Evolutionary conservation across 2,113 vertebrate genomes (phyloP), one percentile per base, ranked within the genome.

Genomic region (Brevimyrus niger): DNA sequence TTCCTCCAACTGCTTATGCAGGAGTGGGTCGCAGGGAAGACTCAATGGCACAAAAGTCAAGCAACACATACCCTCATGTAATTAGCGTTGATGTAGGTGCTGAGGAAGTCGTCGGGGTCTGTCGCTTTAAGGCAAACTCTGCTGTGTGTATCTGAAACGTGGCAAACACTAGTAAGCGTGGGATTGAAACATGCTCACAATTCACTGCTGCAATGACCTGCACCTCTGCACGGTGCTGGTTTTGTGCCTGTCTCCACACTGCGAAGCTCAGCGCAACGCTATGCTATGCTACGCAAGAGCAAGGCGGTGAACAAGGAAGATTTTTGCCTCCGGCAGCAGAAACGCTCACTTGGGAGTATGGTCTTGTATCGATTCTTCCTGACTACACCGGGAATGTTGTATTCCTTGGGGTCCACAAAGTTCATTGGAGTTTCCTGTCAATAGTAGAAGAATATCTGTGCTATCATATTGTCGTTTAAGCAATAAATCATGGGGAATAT

Each of bases 351-450:
- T 93, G 98, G 98, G 91, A 99, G 96, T 93, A 99, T 99, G 91
- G 98, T 99, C 96, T 97, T 99, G 95, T 99, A 99, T 91, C 98
- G 97, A 94, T 99, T 99, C 95, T 99, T 99, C 94, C 98, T 96
- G 92, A 99, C 98, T 92, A 99, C 95, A 87, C 98, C 98, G 55
- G 98, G 98, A 93, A 99, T 97, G 95, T 96, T 97, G 80, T 99
- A 99, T 91, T 99, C 98, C 92, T 99, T 99, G 0, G 98, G 98
- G 94, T 99, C 98, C 94, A 99, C 97, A 93, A 99, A 99, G 91
- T 99, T 99, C 98, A 99, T 99, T 89, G 98, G 98, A 93, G 98
- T 98, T 95, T 99, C 98, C 98, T 99, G 94, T 89, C 87, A 86
- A 93, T 93, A 90, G 91, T 55, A 92, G 92, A 87, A 69, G 46